These are phyloP conservation scores for Limnephilus rhombicus DNA, from an alignment of 2,888 invertebrate species.

Conservation along the genomic window DNA sequence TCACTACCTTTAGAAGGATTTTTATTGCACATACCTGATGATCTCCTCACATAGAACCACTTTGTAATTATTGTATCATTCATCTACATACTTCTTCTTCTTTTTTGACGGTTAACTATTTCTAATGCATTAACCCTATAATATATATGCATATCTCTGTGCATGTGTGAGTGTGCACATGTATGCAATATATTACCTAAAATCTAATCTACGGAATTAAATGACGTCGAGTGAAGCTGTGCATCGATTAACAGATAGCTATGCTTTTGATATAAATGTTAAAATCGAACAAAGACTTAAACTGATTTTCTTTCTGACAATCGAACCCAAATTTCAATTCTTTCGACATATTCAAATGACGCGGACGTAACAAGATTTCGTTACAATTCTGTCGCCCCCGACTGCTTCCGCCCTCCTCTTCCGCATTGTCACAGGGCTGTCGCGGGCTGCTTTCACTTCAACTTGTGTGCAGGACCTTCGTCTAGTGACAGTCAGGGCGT, in stretches of 20 bases:
- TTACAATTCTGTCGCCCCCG: not conserved
- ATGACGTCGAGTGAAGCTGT: not conserved
- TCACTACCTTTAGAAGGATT: too few relatives aligned
- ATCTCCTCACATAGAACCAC: too few relatives aligned
- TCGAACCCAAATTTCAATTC: not conserved
- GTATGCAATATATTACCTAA: too few relatives aligned
- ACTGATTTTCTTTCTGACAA: not conserved
- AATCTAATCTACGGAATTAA: not conserved
- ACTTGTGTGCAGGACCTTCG: conserved; percentile 31
- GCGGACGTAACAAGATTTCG: conserved; percentile 35
- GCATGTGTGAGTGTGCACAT: too few relatives aligned
- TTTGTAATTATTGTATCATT: too few relatives aligned
- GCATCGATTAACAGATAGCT: not conserved
- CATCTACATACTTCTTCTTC: too few relatives aligned
- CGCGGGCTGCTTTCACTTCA: not conserved
- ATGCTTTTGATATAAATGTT: not conserved
- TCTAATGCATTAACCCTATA: too few relatives aligned
- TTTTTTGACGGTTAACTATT: too few relatives aligned
- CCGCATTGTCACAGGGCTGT: conserved; percentile 2
- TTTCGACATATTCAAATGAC: conserved; percentile 34
- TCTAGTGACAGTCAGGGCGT: conserved; percentile 30
- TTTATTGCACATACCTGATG: too few relatives aligned
- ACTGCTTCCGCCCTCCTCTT: not conserved
- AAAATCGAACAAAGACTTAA: not conserved
- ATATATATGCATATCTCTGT: too few relatives aligned